Percentiles rank a stretch among this genome's conserved stretches.
These are phyloP conservation scores for Mythimna ferrago DNA, from an alignment of 2,888 invertebrate genomes.

Conservation along the genomic window DNA sequence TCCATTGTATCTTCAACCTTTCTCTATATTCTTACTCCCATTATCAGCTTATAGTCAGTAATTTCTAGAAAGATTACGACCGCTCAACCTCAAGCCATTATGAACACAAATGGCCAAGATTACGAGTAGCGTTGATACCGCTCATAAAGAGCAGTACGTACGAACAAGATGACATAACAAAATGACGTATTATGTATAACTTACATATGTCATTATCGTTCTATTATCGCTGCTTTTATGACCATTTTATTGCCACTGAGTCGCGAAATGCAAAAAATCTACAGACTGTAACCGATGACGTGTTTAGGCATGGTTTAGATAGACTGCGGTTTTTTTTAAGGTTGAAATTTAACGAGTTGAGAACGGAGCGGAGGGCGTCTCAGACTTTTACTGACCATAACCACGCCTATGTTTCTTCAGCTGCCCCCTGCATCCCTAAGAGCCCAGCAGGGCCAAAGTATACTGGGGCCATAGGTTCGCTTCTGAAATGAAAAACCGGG, in stretches of 20 bases:
- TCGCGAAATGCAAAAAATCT: constrained; percentile 45
- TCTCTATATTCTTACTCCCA: neutral
- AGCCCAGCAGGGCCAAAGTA: no score
- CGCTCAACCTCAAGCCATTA: constrained; percentile 45
- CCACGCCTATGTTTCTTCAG: no score
- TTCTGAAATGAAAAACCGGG: no score
- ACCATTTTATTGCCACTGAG: constrained; percentile 40
- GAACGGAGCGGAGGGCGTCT: no score
- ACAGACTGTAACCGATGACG: constrained; percentile 35
- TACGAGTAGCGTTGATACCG: constrained; percentile 44
- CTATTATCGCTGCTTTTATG: constrained; percentile 56
- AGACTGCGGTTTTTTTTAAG: neutral
- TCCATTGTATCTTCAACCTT: neutral
- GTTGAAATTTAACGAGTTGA: neutral
- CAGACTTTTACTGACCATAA: no score
- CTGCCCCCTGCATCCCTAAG: no score
- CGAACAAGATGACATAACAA: constrained; percentile 41
- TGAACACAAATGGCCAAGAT: constrained; percentile 34
- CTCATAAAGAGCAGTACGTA: constrained; percentile 35
- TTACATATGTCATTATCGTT: constrained; percentile 50
- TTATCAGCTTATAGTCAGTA: constrained; percentile 23
- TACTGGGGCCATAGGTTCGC: no score
- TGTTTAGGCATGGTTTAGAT: constrained; percentile 20
- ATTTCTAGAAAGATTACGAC: constrained; percentile 32
- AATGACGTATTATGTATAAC: constrained; percentile 32